Conservation (phyloP, 1,140 invertebrate genomes). For the Philopotamus ludificatus region DNA sequence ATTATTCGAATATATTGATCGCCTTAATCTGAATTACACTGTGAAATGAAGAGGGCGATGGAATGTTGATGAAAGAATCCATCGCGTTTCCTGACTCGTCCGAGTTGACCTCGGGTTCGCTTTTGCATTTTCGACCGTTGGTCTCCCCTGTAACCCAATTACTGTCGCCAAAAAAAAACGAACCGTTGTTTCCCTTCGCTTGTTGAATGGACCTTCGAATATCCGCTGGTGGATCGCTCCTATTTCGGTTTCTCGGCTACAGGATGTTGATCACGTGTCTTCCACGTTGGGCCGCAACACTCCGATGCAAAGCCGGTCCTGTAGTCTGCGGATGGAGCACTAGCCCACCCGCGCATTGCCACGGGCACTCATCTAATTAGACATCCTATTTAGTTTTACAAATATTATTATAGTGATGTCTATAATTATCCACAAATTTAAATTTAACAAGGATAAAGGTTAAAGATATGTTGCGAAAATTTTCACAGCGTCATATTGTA, state of each 20-base stretch:
- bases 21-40: too few relatives aligned
- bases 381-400: neutral
- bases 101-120: too few relatives aligned
- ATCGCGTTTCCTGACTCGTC: too few relatives aligned
- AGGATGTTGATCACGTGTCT: constrained; percentile 6
- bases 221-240: neutral
- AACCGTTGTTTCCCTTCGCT: neutral
- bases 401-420: constrained; percentile 1
- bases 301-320: neutral
- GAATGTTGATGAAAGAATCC: too few relatives aligned
- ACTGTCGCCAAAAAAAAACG: neutral
- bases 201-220: neutral
- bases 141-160: too few relatives aligned
- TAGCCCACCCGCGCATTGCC: neutral
- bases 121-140: too few relatives aligned
- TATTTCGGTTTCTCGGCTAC: constrained; percentile 1
- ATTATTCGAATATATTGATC: too few relatives aligned
- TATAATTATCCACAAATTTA: too few relatives aligned
- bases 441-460: too few relatives aligned
- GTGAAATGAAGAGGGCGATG: too few relatives aligned
- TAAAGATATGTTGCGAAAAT: too few relatives aligned
- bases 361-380: neutral
- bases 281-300: neutral
- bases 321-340: constrained; percentile 1
- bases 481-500: too few relatives aligned